Percentiles rank a stretch among this genome's conserved stretches.
These are phyloP conservation scores for Gobiocypris rarus DNA, from an alignment of 2,113 vertebrate species.

Conservation along the genomic window DNA sequence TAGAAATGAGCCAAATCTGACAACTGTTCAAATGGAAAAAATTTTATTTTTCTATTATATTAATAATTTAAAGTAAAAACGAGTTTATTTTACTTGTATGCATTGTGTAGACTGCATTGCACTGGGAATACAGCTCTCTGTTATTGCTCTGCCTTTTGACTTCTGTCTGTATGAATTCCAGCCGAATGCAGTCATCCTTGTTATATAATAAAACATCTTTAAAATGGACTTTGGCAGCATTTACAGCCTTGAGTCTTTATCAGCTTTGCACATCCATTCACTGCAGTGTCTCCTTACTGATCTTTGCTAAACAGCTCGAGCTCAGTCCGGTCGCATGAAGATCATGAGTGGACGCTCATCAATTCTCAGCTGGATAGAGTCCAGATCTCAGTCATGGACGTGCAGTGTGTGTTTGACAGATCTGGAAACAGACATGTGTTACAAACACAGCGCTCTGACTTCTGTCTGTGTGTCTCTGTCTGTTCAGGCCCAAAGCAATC, in stretches of 20 bases:
- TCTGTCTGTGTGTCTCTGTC: slow-evolving; percentile 3
- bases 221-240: not conserved
- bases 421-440: not conserved
- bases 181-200: not conserved
- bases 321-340: not conserved
- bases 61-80: too few relatives aligned
- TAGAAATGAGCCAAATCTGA: too few relatives aligned
- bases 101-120: not conserved
- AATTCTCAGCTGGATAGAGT: not conserved
- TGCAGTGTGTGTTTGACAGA: slow-evolving; percentile 20
- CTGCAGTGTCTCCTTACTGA: not conserved
- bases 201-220: not conserved
- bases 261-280: not conserved
- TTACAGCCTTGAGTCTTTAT: not conserved
- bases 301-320: not conserved
- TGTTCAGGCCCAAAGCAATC: not conserved
- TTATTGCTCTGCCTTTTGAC: not conserved
- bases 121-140: not conserved
- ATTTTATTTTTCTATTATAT: too few relatives aligned
- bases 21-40: too few relatives aligned
- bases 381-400: slow-evolving; percentile 5
- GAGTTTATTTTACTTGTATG: not conserved
- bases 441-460: not conserved
- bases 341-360: not conserved
- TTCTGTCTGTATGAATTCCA: not conserved